These are phyloP conservation scores for Andinoacara biseriatus DNA, from an alignment of 2,113 vertebrate genomes.

Conservation along the genomic window DNA sequence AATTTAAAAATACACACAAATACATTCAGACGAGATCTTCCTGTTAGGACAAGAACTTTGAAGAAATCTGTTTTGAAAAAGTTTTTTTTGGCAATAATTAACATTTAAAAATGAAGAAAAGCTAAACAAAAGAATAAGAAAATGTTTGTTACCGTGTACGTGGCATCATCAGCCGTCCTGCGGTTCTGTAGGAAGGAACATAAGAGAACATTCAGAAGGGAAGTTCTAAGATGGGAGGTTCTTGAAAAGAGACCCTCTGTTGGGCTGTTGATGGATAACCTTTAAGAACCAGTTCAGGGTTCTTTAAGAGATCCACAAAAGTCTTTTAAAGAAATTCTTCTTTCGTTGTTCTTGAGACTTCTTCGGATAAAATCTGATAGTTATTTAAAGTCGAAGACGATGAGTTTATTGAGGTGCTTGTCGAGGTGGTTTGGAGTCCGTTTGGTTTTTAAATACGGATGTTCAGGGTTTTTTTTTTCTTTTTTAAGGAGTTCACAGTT, in stretches of 20 bases:
- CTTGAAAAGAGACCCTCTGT: neutral
- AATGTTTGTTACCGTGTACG: constrained; percentile 48
- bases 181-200: constrained; percentile 39
- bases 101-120: neutral
- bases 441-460: neutral
- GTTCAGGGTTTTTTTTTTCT: neutral
- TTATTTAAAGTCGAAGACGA: neutral
- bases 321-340: neutral
- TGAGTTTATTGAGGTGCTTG: neutral
- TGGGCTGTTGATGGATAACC: neutral
- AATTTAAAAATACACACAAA: neutral
- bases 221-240: neutral
- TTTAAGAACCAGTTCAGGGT: neutral
- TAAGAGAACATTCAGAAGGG: neutral
- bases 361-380: neutral
- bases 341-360: neutral
- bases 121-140: neutral
- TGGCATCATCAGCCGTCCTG: neutral
- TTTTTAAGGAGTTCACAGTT: neutral
- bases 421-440: neutral
- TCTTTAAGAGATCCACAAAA: neutral
- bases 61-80: neutral
- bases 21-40: neutral
- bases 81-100: neutral
- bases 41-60: neutral